These are phyloP conservation scores for Synanthedon vespiformis DNA, from an alignment of 2,888 invertebrate species.

Conservation along the genomic window DNA sequence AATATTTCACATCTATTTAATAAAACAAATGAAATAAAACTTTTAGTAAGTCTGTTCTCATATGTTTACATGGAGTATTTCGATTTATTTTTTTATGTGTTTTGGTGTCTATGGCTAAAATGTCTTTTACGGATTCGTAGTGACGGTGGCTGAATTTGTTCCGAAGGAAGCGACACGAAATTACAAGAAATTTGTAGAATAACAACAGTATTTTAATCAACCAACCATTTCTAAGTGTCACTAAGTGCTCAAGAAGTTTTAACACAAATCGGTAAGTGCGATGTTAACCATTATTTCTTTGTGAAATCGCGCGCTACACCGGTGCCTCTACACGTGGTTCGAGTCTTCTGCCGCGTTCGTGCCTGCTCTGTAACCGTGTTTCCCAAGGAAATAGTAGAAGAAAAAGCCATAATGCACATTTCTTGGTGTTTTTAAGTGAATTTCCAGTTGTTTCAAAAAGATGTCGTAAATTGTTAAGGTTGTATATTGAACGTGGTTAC, in stretches of 20 bases:
- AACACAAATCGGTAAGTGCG: constrained; percentile 62
- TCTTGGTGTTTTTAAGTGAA: constrained; percentile 21
- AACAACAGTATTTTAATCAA: constrained; percentile 42
- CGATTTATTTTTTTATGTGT: constrained; percentile 28
- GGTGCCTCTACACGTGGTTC: constrained; percentile 66
- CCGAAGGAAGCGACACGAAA: constrained; percentile 62
- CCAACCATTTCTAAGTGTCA: constrained; percentile 48
- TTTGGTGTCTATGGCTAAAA: constrained; percentile 53
- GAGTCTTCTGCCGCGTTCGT: constrained; percentile 43
- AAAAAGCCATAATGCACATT: constrained; percentile 20
- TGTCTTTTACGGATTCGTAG: constrained; percentile 70
- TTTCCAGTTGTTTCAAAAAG: constrained; percentile 21
- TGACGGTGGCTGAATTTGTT: constrained; percentile 71
- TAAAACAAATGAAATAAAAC: background rate
- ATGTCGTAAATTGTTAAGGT: constrained; percentile 38
- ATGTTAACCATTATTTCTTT: constrained; percentile 40
- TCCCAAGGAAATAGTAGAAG: constrained; percentile 24
- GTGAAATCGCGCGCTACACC: constrained; percentile 52
- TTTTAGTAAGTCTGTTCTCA: too few species aligned
- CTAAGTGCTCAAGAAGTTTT: constrained; percentile 64
- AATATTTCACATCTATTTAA: too few species aligned
- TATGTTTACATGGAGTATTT: background rate
- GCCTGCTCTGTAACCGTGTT: constrained; percentile 30
- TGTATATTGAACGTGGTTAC: constrained; percentile 63
- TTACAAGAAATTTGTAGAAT: constrained; percentile 52